phyloP scores from a whole-genome alignment of 2,797 vertebrate genomes.

The Chrysocyon brachyurus region DNA sequence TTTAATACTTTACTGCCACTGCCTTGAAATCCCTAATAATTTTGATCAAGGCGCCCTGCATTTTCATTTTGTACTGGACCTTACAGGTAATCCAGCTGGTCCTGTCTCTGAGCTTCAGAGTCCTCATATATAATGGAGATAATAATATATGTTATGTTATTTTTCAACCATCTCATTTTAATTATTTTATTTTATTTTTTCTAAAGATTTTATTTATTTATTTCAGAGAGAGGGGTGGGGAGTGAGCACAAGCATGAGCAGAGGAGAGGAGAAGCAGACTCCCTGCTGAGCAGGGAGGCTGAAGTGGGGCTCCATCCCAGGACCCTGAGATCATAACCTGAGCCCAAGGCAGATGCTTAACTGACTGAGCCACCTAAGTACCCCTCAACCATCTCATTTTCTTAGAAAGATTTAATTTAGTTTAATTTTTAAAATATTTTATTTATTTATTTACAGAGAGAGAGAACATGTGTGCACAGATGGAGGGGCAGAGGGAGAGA shows the following conservation, averaged over 20 bases:
- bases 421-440: not conserved
- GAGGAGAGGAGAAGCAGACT: too few relatives aligned
- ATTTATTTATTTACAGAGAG: not conserved
- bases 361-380: too few relatives aligned
- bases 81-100: not conserved
- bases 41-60: not conserved
- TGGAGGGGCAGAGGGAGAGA: not conserved
- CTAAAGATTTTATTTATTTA: not conserved
- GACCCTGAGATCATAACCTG: too few relatives aligned
- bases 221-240: too few relatives aligned
- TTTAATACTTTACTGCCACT: not conserved
- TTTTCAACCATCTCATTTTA: conserved; percentile 58
- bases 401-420: not conserved
- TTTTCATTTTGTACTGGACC: conserved; percentile 31
- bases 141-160: not conserved
- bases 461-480: not conserved
- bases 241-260: too few relatives aligned
- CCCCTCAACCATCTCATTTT: conserved; percentile 32
- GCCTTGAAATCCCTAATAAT: conserved; percentile 1
- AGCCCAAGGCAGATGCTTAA: too few relatives aligned
- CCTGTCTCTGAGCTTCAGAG: not conserved
- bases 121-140: not conserved
- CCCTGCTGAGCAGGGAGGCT: too few relatives aligned
- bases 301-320: too few relatives aligned
- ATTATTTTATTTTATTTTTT: not conserved